Evolutionary conservation across 2,797 vertebrate species (phyloP).

Genomic region (Rhinoraja longicauda): DNA sequence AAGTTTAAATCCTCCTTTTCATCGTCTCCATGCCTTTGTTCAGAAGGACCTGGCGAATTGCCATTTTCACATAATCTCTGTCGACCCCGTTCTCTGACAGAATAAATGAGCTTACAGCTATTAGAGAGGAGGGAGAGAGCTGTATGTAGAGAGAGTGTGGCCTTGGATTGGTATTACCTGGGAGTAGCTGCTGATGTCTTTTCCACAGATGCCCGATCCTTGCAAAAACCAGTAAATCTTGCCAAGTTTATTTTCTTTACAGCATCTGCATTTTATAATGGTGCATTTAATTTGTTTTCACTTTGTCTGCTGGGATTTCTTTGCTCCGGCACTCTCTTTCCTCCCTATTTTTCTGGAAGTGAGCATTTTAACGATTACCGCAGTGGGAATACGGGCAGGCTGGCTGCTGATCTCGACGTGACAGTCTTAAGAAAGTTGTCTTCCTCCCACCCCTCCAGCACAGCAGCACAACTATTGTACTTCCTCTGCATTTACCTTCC

Average conservation of each 20-base stretch:
- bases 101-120: conserved; percentile 57
- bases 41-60: conserved; percentile 54
- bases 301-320: conserved; percentile 83
- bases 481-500: conserved; percentile 54
- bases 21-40: conserved; percentile 41
- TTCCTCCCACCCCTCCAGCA: conserved; percentile 41
- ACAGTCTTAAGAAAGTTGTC: conserved; percentile 44
- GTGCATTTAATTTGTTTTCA: conserved; percentile 93
- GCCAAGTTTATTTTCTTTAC: conserved; percentile 89
- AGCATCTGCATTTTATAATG: conserved; percentile 97
- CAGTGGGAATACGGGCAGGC: conserved; percentile 64
- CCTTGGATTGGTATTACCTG: conserved; percentile 54
- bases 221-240: conserved; percentile 84
- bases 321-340: conserved; percentile 70
- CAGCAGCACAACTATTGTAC: conserved; percentile 60
- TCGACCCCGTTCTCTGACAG: conserved; percentile 57
- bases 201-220: conserved; percentile 79
- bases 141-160: conserved; percentile 43
- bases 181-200: conserved; percentile 73
- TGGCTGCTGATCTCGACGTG: conserved; percentile 48
- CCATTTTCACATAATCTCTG: conserved; percentile 64
- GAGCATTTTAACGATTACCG: conserved; percentile 73
- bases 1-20: conserved; percentile 38
- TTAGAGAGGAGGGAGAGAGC: conserved; percentile 39
- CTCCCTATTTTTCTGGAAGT: conserved; percentile 67